Base-by-base conservation (phyloP, 2,113 vertebrate species). In the Vulpes ferrilata region DNA sequence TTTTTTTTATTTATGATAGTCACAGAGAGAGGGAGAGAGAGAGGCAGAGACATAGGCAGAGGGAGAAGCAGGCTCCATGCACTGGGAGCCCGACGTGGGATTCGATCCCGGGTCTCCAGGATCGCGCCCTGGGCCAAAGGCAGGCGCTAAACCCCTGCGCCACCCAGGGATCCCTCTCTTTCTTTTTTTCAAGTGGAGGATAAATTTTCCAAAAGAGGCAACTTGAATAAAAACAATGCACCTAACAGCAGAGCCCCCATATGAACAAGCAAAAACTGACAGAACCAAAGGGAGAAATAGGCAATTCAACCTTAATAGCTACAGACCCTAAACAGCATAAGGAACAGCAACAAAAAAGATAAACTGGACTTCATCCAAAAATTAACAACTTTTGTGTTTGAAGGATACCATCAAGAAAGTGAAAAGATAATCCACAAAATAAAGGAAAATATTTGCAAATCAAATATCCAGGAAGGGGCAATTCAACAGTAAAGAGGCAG, bases 141-240 rank as follows among this genome's bases (percentile, higher is more conserved):
- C n/a, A n/a, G n/a, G n/a, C n/a, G n/a, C n/a, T n/a, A n/a, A n/a
- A n/a, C n/a, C n/a, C n/a, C n/a, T n/a, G n/a, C n/a, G n/a, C n/a
- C n/a, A n/a, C n/a, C n/a, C n/a, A n/a, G n/a, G n/a, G n/a, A n/a
- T n/a, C n/a, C n/a, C n/a, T 17, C 4, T 43, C 4, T 59, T 73
- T 9, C 7, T 65, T 67, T 43, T 69, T 88, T 59, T 43, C 15
- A 65, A 88, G 43, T 23, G 19, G 59, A 93, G 27, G 38, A 74
- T 48, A 95, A 60, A 25, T 64, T 85, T 65, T 85, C 78, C 43
- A 89, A 88, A 81, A 71, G 60, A 92, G 82, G n/a, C 27, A 53
- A 53, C 84, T 78, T 65, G 23, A 86, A 81, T 79, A 16, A 32
- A 79, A 87, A 69, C 23, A 88, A 32, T 17, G 30, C 25, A 71